phyloP scores from a whole-genome alignment of 2,888 invertebrate genomes.

The Germaria angustata region DNA sequence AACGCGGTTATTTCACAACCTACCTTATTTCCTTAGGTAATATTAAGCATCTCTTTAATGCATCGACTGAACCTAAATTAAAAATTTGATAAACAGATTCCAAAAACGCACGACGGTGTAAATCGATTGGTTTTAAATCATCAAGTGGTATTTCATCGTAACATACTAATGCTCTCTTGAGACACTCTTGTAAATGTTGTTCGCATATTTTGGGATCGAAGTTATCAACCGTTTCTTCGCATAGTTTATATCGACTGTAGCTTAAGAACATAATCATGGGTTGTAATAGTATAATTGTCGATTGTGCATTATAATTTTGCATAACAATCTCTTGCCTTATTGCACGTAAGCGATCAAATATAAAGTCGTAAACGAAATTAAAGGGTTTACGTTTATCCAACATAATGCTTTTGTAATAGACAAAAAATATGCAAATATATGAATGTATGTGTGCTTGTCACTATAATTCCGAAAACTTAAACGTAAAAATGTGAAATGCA shows the following conservation, averaged over 20 bases:
- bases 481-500: no score
- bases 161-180: conserved; percentile 81
- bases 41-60: conserved; percentile 80
- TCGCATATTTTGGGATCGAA: conserved; percentile 84
- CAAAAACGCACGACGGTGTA: conserved; percentile 80
- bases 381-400: conserved; percentile 79
- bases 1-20: background rate
- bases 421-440: background rate
- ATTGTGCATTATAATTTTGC: conserved; percentile 81
- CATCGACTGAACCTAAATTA: conserved; percentile 82
- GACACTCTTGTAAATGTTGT: conserved; percentile 84
- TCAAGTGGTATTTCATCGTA: conserved; percentile 79
- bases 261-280: conserved; percentile 83
- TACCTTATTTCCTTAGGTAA: conserved; percentile 79
- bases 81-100: conserved; percentile 83
- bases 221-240: conserved; percentile 80
- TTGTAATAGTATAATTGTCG: conserved; percentile 82
- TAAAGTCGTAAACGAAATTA: conserved; percentile 83
- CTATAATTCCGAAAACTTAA: no score
- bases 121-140: conserved; percentile 63
- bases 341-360: conserved; percentile 85
- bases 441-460: background rate
- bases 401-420: conserved; percentile 71
- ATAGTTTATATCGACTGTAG: conserved; percentile 83
- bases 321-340: conserved; percentile 86